Evolutionary conservation across 1,140 invertebrate genomes (phyloP).

Genomic region (Drosophila sucinea): DNA sequence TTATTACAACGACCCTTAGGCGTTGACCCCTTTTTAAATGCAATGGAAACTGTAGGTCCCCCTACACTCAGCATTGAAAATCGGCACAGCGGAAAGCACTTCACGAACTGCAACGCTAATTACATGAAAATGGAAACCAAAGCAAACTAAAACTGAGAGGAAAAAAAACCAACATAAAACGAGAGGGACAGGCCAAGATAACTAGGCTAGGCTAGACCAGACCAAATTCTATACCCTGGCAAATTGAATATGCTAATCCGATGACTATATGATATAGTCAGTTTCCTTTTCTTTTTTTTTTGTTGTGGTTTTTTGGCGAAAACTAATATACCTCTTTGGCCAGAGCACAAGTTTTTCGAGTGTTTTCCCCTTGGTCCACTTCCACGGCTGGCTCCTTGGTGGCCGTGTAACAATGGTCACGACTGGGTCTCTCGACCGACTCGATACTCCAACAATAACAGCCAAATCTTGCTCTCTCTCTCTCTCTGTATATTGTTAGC

Average conservation of each 20-base stretch:
- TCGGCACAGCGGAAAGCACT: constrained; percentile 60
- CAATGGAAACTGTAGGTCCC: constrained; percentile 36
- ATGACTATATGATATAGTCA: constrained; percentile 13
- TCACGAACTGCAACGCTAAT: constrained; percentile 78
- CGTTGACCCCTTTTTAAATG: constrained; percentile 33
- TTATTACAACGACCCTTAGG: constrained; percentile 19
- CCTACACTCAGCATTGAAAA: constrained; percentile 40
- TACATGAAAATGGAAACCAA: constrained; percentile 70
- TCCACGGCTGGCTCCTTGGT: constrained; percentile 19
- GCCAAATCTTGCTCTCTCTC: background rate
- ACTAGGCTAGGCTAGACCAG: background rate
- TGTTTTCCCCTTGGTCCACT: constrained; percentile 19
- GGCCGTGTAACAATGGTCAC: constrained; percentile 69
- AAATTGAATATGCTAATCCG: constrained; percentile 21
- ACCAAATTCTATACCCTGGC: constrained; percentile 4
- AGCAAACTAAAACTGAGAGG: constrained; percentile 24
- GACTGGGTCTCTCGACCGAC: constrained; percentile 47
- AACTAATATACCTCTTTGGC: constrained; percentile 7
- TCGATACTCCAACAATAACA: constrained; percentile 17
- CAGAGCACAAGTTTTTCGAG: constrained; percentile 16
- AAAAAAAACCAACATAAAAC: constrained; percentile 8
- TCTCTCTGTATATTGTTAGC: constrained; percentile 14
- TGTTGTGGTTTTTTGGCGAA: background rate
- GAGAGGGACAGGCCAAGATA: background rate
- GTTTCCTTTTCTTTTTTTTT: constrained; percentile 31